Conservation (phyloP, 2,888 invertebrate genomes). For the Rhamnusium bicolor region DNA sequence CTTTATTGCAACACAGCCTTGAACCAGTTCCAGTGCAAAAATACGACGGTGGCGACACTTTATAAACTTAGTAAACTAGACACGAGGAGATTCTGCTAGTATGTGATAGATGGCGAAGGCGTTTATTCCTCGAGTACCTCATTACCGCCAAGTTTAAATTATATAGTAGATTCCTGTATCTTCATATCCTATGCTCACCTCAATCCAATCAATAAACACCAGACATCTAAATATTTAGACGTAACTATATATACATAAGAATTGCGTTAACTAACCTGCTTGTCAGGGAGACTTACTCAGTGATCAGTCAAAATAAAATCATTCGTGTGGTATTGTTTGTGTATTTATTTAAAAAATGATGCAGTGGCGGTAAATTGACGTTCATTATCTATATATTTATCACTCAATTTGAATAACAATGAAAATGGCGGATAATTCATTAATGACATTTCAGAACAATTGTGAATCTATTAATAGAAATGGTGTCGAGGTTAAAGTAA, state of each 20-base stretch:
- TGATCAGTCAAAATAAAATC: conserved; percentile 32
- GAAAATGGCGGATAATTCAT: conserved; percentile 60
- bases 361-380: conserved; percentile 32
- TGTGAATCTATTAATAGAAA: conserved; percentile 60
- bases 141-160: neutral
- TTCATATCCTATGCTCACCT: conserved; percentile 26
- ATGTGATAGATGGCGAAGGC: conserved; percentile 32
- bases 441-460: conserved; percentile 58
- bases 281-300: conserved; percentile 24
- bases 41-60: neutral
- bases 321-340: conserved; percentile 19
- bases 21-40: conserved; percentile 18
- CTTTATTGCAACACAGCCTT: conserved; percentile 24
- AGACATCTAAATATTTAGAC: conserved; percentile 45
- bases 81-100: neutral
- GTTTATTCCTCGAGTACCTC: neutral
- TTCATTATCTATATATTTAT: neutral
- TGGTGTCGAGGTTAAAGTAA: conserved; percentile 55
- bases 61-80: neutral
- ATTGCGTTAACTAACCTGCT: conserved; percentile 36
- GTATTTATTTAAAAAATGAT: conserved; percentile 32
- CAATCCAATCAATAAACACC: conserved; percentile 48
- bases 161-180: conserved; percentile 33
- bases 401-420: conserved; percentile 46
- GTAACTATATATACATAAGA: conserved; percentile 36